Evolutionary conservation across 92 coral and sea anemone species (phyloP).

Genomic region (Epizoanthus stellaris): DNA sequence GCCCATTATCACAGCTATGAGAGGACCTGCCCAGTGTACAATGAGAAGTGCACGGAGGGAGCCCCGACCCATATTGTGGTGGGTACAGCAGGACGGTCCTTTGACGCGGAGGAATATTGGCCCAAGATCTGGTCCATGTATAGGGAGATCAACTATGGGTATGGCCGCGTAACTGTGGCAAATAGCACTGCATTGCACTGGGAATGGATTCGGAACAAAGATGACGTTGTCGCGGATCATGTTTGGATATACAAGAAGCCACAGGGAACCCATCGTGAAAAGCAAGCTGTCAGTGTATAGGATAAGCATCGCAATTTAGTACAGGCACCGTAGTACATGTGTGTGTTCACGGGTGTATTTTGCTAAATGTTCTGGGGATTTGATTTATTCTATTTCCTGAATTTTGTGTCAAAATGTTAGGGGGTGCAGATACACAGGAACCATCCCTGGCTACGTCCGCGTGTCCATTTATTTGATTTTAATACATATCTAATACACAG

Average conservation of each 20-base stretch:
- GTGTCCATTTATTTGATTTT: too few relatives aligned
- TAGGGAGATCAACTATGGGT: constrained; percentile 84
- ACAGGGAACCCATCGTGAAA: constrained; percentile 14
- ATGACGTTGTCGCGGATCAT: constrained; percentile 78
- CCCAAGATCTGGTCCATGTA: constrained; percentile 88
- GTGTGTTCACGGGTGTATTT: too few relatives aligned
- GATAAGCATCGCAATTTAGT: not conserved
- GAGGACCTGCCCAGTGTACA: constrained; percentile 87
- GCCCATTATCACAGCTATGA: constrained; percentile 99
- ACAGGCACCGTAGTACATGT: too few relatives aligned
- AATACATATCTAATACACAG: too few relatives aligned
- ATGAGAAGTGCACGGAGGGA: constrained; percentile 70
- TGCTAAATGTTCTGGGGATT: too few relatives aligned
- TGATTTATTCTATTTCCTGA: too few relatives aligned
- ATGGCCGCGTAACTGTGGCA: constrained; percentile 88
- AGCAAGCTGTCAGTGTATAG: constrained; percentile 17
- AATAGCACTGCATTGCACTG: constrained; percentile 82
- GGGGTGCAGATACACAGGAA: too few relatives aligned
- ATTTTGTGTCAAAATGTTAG: too few relatives aligned
- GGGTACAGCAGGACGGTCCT: constrained; percentile 88
- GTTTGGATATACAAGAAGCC: constrained; percentile 67
- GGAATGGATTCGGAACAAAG: constrained; percentile 90
- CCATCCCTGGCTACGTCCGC: too few relatives aligned
- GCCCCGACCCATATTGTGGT: constrained; percentile 87
- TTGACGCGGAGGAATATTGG: constrained; percentile 68